These are phyloP conservation scores for Sthenelais limicola DNA, from an alignment of 2,888 invertebrate species.

Conservation along the genomic window DNA sequence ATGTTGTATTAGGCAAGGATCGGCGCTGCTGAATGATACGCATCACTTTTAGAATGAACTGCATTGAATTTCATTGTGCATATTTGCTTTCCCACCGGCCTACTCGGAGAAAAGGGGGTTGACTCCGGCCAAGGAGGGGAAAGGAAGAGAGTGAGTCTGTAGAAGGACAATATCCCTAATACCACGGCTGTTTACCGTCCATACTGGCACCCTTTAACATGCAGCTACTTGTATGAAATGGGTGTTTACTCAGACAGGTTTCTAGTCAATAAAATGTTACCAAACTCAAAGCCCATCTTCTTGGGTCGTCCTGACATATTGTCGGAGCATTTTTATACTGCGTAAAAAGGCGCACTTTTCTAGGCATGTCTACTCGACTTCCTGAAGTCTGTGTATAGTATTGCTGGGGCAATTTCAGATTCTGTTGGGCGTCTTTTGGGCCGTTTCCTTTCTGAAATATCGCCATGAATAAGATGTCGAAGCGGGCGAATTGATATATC, in stretches of 20 bases:
- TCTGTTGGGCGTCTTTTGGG: slow-evolving; percentile 33
- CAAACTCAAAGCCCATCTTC: slow-evolving; percentile 7
- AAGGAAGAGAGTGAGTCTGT: neutral
- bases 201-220: neutral
- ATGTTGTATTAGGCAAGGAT: slow-evolving; percentile 21
- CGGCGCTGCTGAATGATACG: neutral
- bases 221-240: slow-evolving; percentile 8
- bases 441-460: slow-evolving; percentile 39
- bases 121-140: neutral
- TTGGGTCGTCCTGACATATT: no score
- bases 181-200: neutral
- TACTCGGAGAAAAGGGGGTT: neutral
- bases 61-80: slow-evolving; percentile 32
- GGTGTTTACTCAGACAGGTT: slow-evolving; percentile 27
- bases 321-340: no score
- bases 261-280: slow-evolving; percentile 8
- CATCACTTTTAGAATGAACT: slow-evolving; percentile 25
- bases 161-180: slow-evolving; percentile 12
- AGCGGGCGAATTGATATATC: slow-evolving; percentile 37
- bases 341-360: slow-evolving; percentile 23
- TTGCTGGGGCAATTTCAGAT: slow-evolving; percentile 38
- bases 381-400: slow-evolving; percentile 16
- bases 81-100: slow-evolving; percentile 22
- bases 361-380: slow-evolving; percentile 26
- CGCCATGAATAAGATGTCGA: slow-evolving; percentile 38